Evolutionary conservation across 2,797 vertebrate genomes (phyloP).

Genomic region (Pseudochaenichthys georgianus): DNA sequence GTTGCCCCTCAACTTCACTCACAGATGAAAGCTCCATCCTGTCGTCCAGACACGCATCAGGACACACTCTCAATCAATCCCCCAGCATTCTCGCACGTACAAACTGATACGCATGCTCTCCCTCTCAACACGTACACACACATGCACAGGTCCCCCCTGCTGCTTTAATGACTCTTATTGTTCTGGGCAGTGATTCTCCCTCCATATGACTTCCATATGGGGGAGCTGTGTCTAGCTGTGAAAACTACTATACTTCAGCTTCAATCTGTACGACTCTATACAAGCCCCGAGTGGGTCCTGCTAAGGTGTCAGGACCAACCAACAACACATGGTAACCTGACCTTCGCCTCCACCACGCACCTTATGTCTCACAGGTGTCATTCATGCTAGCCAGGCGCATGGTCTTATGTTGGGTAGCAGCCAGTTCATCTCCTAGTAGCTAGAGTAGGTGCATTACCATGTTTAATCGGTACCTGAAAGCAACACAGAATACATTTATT

Average conservation of each 20-base stretch:
- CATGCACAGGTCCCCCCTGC: constrained; percentile 41
- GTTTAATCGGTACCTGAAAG: background rate
- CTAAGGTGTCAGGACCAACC: constrained; percentile 73
- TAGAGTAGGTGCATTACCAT: no score
- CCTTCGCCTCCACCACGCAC: constrained; percentile 50
- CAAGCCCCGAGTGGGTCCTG: constrained; percentile 54
- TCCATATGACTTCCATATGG: constrained; percentile 77
- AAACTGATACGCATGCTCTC: constrained; percentile 45
- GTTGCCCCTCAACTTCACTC: constrained; percentile 41
- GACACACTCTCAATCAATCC: constrained; percentile 47
- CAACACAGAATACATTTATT: background rate
- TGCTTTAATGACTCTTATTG: constrained; percentile 68
- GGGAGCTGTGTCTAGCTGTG: constrained; percentile 41
- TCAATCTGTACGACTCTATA: constrained; percentile 64
- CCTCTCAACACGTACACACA: constrained; percentile 41
- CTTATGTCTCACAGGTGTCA: constrained; percentile 63
- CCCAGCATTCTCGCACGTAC: constrained; percentile 61
- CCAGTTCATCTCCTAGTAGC: background rate
- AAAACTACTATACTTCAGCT: constrained; percentile 72
- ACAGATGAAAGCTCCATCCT: constrained; percentile 63
- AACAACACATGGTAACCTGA: constrained; percentile 70
- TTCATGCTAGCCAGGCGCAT: constrained; percentile 19
- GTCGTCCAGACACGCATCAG: constrained; percentile 34
- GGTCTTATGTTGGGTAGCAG: constrained; percentile 33
- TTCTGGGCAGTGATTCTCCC: constrained; percentile 56